phyloP scores from a whole-genome alignment of 2,888 invertebrate species.

The Neria commutata region DNA sequence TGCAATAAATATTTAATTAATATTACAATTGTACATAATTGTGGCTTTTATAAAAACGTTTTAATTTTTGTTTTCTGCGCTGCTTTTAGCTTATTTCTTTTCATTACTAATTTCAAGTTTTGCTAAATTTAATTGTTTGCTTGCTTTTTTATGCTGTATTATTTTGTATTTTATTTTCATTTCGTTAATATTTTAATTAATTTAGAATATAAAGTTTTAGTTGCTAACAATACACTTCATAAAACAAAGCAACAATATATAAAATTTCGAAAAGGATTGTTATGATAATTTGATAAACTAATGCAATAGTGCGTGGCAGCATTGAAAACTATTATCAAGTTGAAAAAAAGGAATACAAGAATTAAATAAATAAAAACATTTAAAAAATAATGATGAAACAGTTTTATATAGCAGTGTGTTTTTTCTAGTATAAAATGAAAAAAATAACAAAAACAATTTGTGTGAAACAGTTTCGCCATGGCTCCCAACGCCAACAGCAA shows the following conservation, averaged over 20 bases:
- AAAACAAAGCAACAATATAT: neutral
- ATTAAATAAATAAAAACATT: neutral
- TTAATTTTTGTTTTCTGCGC: slow-evolving; percentile 19
- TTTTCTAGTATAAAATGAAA: neutral
- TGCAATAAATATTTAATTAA: slow-evolving; percentile 17
- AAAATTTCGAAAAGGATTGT: neutral
- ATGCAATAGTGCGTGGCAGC: too few relatives aligned
- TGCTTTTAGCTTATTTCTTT: too few relatives aligned
- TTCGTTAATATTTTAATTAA: neutral
- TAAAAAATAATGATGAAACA: too few relatives aligned
- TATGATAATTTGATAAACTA: too few relatives aligned
- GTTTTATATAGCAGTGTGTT: too few relatives aligned
- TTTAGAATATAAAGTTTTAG: neutral
- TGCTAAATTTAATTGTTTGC: slow-evolving; percentile 28
- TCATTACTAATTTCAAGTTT: slow-evolving; percentile 32
- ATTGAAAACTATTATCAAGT: neutral
- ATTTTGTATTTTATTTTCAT: slow-evolving; percentile 16
- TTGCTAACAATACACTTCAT: too few relatives aligned
- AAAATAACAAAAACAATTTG: neutral
- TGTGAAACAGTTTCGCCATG: too few relatives aligned
- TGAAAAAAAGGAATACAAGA: neutral
- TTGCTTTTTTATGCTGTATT: slow-evolving; percentile 22
- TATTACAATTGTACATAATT: slow-evolving; percentile 23
- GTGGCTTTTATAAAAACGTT: slow-evolving; percentile 23
- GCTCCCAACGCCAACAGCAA: too few relatives aligned